Conservation (phyloP, 2,888 invertebrate species). For the Apamea crenata region DNA sequence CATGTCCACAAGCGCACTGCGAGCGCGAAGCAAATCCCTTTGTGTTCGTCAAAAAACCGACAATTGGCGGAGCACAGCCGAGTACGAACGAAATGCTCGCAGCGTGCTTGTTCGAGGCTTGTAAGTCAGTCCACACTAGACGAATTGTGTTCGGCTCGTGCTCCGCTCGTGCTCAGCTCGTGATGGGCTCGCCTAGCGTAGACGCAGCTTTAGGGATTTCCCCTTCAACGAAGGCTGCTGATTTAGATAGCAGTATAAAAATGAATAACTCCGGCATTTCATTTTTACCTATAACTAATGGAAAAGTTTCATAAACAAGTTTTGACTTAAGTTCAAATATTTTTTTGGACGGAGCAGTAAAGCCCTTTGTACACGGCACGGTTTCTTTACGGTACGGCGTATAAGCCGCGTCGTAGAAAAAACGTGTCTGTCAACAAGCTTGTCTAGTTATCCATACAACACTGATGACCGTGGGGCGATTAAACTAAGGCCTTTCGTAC, state of each 20-base stretch:
- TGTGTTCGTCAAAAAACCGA: constrained; percentile 3
- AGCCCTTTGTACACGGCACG: too few species aligned
- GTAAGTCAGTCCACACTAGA: background rate
- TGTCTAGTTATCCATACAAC: too few species aligned
- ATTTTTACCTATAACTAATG: constrained; percentile 16
- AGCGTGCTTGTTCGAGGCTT: background rate
- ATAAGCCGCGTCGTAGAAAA: too few species aligned
- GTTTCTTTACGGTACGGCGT: too few species aligned
- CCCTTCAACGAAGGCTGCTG: constrained; percentile 20
- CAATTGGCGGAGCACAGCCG: background rate
- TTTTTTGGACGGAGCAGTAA: background rate
- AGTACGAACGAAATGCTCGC: background rate
- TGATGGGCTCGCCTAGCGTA: too few species aligned
- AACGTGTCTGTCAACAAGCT: too few species aligned
- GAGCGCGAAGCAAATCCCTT: background rate
- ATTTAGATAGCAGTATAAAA: constrained; percentile 25
- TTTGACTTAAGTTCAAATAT: background rate
- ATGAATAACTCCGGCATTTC: constrained; percentile 25
- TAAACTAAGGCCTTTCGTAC: too few species aligned
- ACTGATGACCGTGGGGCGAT: too few species aligned
- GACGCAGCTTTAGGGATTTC: constrained; percentile 22
- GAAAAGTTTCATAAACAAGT: background rate
- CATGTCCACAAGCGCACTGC: too few species aligned
- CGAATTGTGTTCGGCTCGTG: too few species aligned
- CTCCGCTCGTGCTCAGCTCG: too few species aligned